These are phyloP conservation scores for Calliscelio sp. DNA, from an alignment of 2,888 invertebrate species.

Conservation along the genomic window DNA sequence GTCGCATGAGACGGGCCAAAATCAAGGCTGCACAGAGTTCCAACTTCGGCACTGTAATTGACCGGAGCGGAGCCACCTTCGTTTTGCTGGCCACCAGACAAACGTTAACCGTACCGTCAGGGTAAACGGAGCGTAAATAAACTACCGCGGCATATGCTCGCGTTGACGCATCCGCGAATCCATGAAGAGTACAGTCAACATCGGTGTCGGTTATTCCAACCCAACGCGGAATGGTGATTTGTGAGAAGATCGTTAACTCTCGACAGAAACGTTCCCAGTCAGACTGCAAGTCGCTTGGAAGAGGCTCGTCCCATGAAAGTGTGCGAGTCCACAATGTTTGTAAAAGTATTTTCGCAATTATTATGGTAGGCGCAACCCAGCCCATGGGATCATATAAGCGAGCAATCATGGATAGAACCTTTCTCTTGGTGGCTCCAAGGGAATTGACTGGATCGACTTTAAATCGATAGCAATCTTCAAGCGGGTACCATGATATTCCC, in stretches of 20 bases:
- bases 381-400: conserved; percentile 27
- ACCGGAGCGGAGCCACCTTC: not conserved
- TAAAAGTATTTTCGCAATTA: not conserved
- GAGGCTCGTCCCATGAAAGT: not conserved
- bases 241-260: not conserved
- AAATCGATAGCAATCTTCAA: not conserved
- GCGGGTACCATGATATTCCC: not conserved
- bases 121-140: not conserved
- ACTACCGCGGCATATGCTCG: not conserved
- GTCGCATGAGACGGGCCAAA: not conserved
- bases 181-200: conserved; percentile 47
- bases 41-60: not conserved
- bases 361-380: conserved; percentile 1
- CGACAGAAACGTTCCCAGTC: not conserved
- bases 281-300: not conserved
- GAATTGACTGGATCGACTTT: not conserved
- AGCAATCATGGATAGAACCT: not conserved
- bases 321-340: not conserved
- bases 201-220: no score
- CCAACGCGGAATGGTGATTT: not conserved
- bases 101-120: not conserved
- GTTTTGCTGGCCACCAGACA: not conserved
- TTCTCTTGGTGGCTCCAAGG: not conserved
- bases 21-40: not conserved
- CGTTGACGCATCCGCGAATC: conserved; percentile 71